Conservation (phyloP, 2,113 vertebrate species). For the Siniperca knerii region DNA sequence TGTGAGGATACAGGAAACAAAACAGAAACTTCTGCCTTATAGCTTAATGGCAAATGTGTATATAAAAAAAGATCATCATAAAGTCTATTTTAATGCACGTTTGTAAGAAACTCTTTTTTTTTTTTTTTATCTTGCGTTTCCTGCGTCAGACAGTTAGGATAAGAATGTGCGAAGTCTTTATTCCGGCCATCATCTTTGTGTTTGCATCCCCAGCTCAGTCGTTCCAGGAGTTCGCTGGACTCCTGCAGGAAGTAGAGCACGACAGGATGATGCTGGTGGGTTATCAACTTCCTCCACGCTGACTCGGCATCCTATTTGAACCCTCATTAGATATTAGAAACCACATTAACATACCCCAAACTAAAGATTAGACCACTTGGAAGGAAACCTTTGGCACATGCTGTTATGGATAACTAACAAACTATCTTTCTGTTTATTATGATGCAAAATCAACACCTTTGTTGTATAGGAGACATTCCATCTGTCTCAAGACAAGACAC, state of each 20-base stretch:
- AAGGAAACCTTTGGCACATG: neutral
- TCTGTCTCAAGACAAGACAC: neutral
- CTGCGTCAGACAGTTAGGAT: constrained; percentile 9
- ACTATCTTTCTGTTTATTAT: neutral
- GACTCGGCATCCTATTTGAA: constrained; percentile 26
- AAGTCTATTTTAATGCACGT: neutral
- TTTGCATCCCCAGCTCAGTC: constrained; percentile 89
- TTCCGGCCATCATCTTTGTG: constrained; percentile 27
- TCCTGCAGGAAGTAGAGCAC: constrained; percentile 94
- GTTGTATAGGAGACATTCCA: too few relatives aligned
- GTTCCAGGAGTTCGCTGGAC: constrained; percentile 96
- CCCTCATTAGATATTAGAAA: constrained; percentile 13
- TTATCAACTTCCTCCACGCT: constrained; percentile 67
- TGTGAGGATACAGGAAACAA: constrained; percentile 20
- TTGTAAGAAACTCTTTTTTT: neutral
- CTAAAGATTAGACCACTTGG: neutral
- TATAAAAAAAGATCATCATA: neutral
- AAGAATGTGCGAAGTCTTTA: constrained; percentile 15
- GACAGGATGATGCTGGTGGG: constrained; percentile 98
- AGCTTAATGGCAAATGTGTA: neutral
- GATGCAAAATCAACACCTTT: neutral
- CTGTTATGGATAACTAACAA: neutral
- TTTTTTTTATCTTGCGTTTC: neutral
- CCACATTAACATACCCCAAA: neutral
- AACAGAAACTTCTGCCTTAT: neutral